Evolutionary conservation across 92 coral and sea anemone species (phyloP), one percentile per base, ranked within the genome.

Genomic region (Muricea muricata): DNA sequence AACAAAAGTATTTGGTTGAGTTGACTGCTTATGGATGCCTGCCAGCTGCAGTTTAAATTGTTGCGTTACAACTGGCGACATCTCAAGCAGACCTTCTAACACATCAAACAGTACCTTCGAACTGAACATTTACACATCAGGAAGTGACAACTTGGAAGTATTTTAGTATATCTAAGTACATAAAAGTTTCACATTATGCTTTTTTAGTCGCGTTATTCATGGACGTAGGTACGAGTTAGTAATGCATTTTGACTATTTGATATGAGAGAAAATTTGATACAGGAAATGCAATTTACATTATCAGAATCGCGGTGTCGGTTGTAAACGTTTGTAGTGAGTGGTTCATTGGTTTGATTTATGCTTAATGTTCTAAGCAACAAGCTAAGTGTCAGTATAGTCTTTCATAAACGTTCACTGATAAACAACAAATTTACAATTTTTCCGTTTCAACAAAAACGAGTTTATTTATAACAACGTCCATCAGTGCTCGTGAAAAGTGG

Each of bases 401-500:
- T 18, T 52, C 5, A 9, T 63, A n/a, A n/a, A 28, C 70, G 21
- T 63, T 63, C 70, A 63, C 70, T 63, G 70, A 63, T 32, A 63
- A 63, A 63, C 70, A 63, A 9, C 37, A 63, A 70, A 70, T 17
- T 70, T 57, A 78, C 21, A 41, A 41, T 73, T 9, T 20, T 40
- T 63, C 83, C 83, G 70, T 78, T 55, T 78, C 71, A 78, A 78
- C 71, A 78, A 78, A 78, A 78, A 78, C 71, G 83, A 78, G 68
- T 57, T 63, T 13, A 25, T 63, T 78, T 39, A 57, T 30, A 30
- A 30, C 42, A 35, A 32, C 71, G 50, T 56, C 54, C 57, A 8
- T 78, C 54, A 31, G 54, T 56, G 52, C 28, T 78, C 50, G 83
- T 56, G 15, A 20, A n/a, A 29, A 50, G 13, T n/a, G 28, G 82